A percentile compares a stretch with the other conserved stretches of the same genome.
These are phyloP conservation scores for Babylonia areolata DNA, from an alignment of 1,140 invertebrate species.

Conservation along the genomic window DNA sequence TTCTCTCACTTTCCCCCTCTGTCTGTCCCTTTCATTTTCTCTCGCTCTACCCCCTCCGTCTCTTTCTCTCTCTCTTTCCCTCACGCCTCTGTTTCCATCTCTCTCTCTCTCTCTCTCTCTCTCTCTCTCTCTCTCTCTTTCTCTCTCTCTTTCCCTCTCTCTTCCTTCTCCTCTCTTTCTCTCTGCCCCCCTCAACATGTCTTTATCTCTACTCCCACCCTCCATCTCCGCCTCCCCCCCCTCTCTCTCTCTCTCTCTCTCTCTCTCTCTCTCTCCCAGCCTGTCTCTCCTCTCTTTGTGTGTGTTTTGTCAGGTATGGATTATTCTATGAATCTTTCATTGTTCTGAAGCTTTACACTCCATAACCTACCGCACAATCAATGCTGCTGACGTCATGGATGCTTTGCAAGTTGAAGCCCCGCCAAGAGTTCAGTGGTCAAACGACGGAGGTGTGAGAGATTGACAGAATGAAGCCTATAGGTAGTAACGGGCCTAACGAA, in stretches of 20 bases:
- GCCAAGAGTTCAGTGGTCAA: no score
- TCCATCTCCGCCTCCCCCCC: not conserved
- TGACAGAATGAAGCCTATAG: no score
- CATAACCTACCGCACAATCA: no score
- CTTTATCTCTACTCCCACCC: not conserved
- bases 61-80: not conserved
- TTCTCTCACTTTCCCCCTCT: not conserved
- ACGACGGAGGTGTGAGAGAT: no score
- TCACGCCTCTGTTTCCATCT: not conserved
- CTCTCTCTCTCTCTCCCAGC: not conserved
- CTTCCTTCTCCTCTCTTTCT: not conserved
- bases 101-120: not conserved
- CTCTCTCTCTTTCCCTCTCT: not conserved
- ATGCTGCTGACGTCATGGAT: no score
- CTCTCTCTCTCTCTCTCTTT: not conserved
- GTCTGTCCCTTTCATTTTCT: not conserved
- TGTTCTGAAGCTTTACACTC: no score
- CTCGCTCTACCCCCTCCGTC: not conserved
- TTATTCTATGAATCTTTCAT: no score
- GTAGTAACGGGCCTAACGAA: no score
- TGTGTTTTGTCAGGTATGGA: no score
- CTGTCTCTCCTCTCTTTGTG: not conserved
- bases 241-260: not conserved
- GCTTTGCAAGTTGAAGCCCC: no score
- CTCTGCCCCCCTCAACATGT: not conserved